Percentiles rank a stretch among this genome's conserved stretches.
These are phyloP conservation scores for Orthochromis malagaraziensis DNA, from an alignment of 2,113 vertebrate genomes.

Conservation along the genomic window DNA sequence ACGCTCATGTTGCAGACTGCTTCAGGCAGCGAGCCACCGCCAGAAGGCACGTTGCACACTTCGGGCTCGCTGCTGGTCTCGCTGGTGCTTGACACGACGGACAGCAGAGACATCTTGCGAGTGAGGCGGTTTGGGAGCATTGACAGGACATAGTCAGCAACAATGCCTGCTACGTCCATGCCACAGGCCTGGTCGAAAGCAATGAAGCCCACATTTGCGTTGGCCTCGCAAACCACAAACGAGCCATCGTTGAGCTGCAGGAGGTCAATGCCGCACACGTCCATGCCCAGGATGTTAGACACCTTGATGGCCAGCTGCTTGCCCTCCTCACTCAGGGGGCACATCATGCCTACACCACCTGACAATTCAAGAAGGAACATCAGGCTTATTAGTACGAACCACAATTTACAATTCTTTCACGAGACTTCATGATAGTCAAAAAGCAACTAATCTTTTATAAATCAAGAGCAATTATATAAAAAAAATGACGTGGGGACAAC, in stretches of 20 bases:
- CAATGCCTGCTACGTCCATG: conserved; percentile 82
- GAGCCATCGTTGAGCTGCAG: conserved; percentile 84
- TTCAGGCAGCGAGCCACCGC: conserved; percentile 67
- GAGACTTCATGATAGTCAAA: neutral
- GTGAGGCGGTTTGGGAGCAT: conserved; percentile 79
- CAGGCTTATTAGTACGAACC: neutral
- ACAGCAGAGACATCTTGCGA: conserved; percentile 81
- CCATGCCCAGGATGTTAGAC: conserved; percentile 89
- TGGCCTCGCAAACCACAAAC: conserved; percentile 86
- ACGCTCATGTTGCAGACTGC: conserved; percentile 78
- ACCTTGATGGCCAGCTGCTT: conserved; percentile 87
- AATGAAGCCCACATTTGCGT: conserved; percentile 89
- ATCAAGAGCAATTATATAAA: neutral
- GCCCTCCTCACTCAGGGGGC: conserved; percentile 83
- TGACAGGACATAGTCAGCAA: conserved; percentile 86
- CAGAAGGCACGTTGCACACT: conserved; percentile 65
- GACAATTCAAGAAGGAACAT: neutral
- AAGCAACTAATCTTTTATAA: neutral
- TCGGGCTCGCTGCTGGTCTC: conserved; percentile 82
- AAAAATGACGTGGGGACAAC: accelerated
- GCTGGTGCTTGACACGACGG: conserved; percentile 78
- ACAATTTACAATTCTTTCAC: neutral
- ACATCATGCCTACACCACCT: conserved; percentile 88
- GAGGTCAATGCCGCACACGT: conserved; percentile 87
- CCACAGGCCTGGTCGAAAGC: conserved; percentile 88